Base-by-base conservation (phyloP, 2,113 vertebrate genomes). In the Misgurnus anguillicaudatus region DNA sequence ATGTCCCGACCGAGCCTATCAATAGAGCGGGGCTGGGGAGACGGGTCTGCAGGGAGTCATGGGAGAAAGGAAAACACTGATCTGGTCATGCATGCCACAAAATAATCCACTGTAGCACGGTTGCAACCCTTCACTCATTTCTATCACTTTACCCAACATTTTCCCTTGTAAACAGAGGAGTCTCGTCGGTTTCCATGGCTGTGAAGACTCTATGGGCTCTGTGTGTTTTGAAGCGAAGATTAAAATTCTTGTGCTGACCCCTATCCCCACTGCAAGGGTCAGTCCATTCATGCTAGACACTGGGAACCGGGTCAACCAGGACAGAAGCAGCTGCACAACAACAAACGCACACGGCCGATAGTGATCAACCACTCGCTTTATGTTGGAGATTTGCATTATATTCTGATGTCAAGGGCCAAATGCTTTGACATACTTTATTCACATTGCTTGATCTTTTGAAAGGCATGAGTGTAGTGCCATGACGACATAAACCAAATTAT, bases 1-100 rank as follows among this genome's bases (percentile, higher is more conserved):
- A 77, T 48, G 9, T 73, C 62, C 62, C 82, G 80, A 83, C 86
- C 73, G 75, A 84, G 73, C 64, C 16, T 72, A 60, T 24, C 60
- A 67, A n/a, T 80, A 76, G 79, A 80, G 80, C 58, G 81, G 64
- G 83, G 81, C 85, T 84, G 84, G 82, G n/a, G 58, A 75, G 81
- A 86, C 68, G 42, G 83, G 41, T 24, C 67, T 67, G 45, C 24
- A 67, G 41, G 57, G 39, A 55, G 9, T 36, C 68, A 55, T 39
- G 48, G 31, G 68, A 61, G 57, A 47, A 74, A 42, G 0, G 38
- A 42, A 57, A 38, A 6, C 13, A 2, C 41, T n/a, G 7, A 73
- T 21, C 9, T 2, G 19, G 5, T 74, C 39, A 61, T 17, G 51
- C 39, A 42, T 10, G 39, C 39, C 8, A 0, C n/a, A 4, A 24